Evolutionary conservation across 2,113 vertebrate genomes (phyloP).

Genomic region (Saguinus midas): DNA sequence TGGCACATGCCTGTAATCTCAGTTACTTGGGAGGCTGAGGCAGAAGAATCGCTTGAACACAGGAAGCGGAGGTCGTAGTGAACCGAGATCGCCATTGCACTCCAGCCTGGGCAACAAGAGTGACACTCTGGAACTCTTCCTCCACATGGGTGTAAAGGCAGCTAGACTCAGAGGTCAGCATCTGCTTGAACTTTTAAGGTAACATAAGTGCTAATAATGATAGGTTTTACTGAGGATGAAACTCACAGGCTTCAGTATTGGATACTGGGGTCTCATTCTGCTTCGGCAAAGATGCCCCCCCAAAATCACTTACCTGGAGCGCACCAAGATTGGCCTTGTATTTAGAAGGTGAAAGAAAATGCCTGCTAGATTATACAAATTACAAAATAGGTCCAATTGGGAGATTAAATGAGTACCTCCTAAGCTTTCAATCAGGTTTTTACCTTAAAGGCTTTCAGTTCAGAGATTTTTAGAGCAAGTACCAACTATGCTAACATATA

Average conservation of each 20-base stretch:
- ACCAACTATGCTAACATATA: not conserved
- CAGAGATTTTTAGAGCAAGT: conserved; percentile 51
- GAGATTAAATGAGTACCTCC: conserved; percentile 42
- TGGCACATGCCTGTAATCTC: no score
- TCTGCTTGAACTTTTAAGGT: conserved; percentile 41
- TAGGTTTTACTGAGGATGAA: not conserved
- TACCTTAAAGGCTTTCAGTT: conserved; percentile 37
- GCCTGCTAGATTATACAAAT: conserved; percentile 34
- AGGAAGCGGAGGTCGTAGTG: no score
- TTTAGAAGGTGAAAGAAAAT: conserved; percentile 66
- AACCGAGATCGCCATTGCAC: no score
- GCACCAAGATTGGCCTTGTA: conserved; percentile 22
- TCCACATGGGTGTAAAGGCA: not conserved
- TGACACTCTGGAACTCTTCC: not conserved
- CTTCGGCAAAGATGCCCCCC: not conserved
- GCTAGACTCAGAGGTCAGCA: conserved; percentile 5
- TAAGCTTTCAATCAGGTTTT: conserved; percentile 51
- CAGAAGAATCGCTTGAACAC: no score
- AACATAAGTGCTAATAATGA: not conserved
- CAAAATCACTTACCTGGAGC: conserved; percentile 18
- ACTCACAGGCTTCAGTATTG: not conserved
- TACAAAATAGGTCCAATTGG: conserved; percentile 68
- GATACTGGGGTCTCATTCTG: not conserved
- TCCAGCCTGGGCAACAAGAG: no score
- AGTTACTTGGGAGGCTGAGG: no score